Evolutionary conservation across 2,797 vertebrate genomes (phyloP), one percentile per base, ranked within the genome.

Genomic region (Enoplosus armatus): DNA sequence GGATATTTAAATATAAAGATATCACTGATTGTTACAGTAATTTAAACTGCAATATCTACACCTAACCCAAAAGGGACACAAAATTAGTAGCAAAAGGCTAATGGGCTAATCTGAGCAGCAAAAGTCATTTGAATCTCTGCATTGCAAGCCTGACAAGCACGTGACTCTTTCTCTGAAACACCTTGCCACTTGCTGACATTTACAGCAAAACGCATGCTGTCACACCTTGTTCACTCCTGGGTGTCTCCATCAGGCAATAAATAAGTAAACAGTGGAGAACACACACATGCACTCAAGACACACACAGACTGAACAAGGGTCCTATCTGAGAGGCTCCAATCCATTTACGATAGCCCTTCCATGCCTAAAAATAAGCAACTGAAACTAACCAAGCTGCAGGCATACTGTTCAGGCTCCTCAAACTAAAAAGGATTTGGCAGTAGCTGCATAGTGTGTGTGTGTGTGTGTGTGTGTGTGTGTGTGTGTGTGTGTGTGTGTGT

Each of bases 341-440:
- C 81, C 86, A 87, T 90, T 89, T 85, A 78, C 47, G 53, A 76
- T 51, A 61, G 26, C 14, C 37, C 61, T 65, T 26, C 61, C 9
- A 31, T 45, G 69, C 45, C 89, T 85, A 87, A 87, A 89, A 89
- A 90, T 85, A 86, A 82, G 70, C 77, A 29, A 33, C 72, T 83
- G 59, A 83, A 79, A 67, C 82, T 27, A 62, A 71, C 51, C 3
- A 48, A 79, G 71, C 77, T 75, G 73, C 55, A 70, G 68, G 58
- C 71, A 72, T 60, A 73, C 33, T 72, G 58, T 53, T 65, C 67
- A 63, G 51, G 67, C 48, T 63, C 39, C 59, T 48, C 35, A 59
- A 41, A 54, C 41, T 67, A 54, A 66, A 11, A 41, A 37, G 53
- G 51, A 63, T 80, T 77, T 85, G 75, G 68, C 73, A 70, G 48